Evolutionary conservation across 2,113 vertebrate genomes (phyloP).

Genomic region (Polypterus bichir): DNA sequence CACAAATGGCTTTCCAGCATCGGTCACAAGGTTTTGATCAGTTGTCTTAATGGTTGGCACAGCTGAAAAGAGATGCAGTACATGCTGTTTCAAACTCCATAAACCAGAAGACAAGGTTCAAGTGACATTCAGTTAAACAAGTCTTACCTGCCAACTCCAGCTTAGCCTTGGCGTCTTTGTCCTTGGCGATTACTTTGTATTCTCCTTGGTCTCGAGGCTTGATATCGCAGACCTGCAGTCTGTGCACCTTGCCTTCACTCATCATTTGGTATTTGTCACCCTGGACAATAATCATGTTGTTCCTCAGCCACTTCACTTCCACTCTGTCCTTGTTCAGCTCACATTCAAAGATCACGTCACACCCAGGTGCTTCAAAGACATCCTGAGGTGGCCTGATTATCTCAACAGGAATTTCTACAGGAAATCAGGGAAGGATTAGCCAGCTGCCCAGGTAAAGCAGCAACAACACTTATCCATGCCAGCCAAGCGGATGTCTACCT

Average conservation of each 20-base stretch:
- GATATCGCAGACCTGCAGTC: conserved; percentile 87
- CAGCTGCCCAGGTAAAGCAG: not conserved
- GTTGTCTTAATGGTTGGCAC: conserved; percentile 83
- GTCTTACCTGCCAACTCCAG: conserved; percentile 84
- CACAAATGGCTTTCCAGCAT: conserved; percentile 78
- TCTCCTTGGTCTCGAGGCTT: conserved; percentile 89
- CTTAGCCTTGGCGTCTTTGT: conserved; percentile 90
- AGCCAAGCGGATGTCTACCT: conserved; percentile 41
- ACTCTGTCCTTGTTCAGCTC: conserved; percentile 95
- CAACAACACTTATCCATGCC: not conserved
- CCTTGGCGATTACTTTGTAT: conserved; percentile 90
- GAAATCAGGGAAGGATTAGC: conserved; percentile 12
- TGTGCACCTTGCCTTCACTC: conserved; percentile 85
- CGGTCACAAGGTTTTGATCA: conserved; percentile 85
- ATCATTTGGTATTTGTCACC: conserved; percentile 98
- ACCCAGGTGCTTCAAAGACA: conserved; percentile 72
- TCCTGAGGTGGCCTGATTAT: conserved; percentile 86
- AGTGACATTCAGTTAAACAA: no score
- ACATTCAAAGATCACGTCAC: conserved; percentile 77
- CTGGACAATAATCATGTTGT: conserved; percentile 91
- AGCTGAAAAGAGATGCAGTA: conserved; percentile 42
- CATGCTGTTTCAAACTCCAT: not conserved
- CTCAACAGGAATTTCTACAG: conserved; percentile 86
- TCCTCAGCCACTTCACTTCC: conserved; percentile 91
- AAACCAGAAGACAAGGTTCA: not conserved